phyloP scores from a whole-genome alignment of 2,797 vertebrate genomes.

The Cossypha niveicapilla region DNA sequence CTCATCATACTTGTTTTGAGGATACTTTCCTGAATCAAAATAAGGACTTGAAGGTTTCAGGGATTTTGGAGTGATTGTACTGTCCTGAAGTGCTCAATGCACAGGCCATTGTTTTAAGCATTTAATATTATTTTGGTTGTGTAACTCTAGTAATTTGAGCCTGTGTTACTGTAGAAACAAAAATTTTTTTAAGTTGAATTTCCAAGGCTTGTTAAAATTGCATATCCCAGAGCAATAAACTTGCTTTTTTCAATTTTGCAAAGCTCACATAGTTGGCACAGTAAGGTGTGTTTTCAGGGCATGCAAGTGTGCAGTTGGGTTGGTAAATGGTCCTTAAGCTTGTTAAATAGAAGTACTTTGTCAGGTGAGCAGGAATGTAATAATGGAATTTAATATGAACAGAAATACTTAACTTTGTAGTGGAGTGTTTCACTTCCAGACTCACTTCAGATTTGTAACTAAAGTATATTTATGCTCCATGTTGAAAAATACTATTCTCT shows the following conservation, averaged over 20 bases:
- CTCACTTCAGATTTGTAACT: not conserved
- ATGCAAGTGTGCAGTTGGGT: not conserved
- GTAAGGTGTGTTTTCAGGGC: not conserved
- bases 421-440: not conserved
- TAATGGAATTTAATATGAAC: not conserved
- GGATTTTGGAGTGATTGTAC: not conserved
- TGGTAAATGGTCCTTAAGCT: not conserved
- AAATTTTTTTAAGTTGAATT: not conserved
- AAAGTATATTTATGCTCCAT: not conserved
- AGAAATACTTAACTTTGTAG: not conserved
- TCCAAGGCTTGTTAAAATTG: not conserved
- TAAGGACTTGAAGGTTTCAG: fast-evolving
- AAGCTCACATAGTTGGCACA: not conserved
- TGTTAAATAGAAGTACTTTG: not conserved
- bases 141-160: not conserved
- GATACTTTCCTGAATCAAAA: not conserved
- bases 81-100: not conserved
- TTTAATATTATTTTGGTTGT: not conserved
- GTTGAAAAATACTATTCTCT: not conserved
- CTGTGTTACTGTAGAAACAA: not conserved
- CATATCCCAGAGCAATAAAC: not conserved
- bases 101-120: not conserved
- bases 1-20: not conserved
- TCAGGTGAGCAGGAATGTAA: not conserved
- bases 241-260: not conserved